Evolutionary conservation across 2,888 invertebrate species (phyloP).

Genomic region (Yponomeuta cagnagella): DNA sequence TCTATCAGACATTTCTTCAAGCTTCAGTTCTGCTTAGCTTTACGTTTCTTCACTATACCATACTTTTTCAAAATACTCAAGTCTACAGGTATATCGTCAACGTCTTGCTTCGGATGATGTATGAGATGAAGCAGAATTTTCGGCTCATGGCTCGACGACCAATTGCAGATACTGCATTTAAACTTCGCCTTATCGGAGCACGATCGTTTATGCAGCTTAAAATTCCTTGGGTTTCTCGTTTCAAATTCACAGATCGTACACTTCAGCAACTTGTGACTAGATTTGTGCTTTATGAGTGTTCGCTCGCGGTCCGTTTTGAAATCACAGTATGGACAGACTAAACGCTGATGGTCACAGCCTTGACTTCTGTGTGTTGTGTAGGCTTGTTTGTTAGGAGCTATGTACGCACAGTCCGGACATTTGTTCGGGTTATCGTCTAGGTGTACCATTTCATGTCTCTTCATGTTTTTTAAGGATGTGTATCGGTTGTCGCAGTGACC

Average conservation of each 20-base stretch:
- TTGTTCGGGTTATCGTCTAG: constrained; percentile 42
- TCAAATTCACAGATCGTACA: constrained; percentile 16
- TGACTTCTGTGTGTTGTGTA: not conserved
- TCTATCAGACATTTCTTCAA: no score
- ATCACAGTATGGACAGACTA: not conserved
- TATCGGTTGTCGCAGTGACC: constrained; percentile 46
- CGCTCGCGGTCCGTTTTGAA: not conserved
- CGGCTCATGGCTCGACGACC: constrained; percentile 35
- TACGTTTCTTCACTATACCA: constrained; percentile 23
- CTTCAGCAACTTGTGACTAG: not conserved
- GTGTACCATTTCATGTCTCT: constrained; percentile 53
- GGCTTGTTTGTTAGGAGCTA: constrained; percentile 1
- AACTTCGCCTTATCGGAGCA: constrained; percentile 27
- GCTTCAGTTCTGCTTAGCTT: not conserved
- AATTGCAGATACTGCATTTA: constrained; percentile 39
- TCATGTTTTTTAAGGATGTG: constrained; percentile 56
- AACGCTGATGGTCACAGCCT: not conserved
- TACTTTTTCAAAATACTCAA: constrained; percentile 31
- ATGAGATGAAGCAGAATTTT: constrained; percentile 54
- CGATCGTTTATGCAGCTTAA: constrained; percentile 15
- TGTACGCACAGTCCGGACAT: constrained; percentile 13
- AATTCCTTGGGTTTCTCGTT: constrained; percentile 16
- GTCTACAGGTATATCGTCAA: constrained; percentile 38
- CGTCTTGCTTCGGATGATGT: constrained; percentile 51
- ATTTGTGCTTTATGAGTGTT: not conserved